Evolutionary conservation across 1,140 invertebrate genomes (phyloP), one percentile per base, ranked within the genome.

Genomic region (Pseudomyrmex gracilis): DNA sequence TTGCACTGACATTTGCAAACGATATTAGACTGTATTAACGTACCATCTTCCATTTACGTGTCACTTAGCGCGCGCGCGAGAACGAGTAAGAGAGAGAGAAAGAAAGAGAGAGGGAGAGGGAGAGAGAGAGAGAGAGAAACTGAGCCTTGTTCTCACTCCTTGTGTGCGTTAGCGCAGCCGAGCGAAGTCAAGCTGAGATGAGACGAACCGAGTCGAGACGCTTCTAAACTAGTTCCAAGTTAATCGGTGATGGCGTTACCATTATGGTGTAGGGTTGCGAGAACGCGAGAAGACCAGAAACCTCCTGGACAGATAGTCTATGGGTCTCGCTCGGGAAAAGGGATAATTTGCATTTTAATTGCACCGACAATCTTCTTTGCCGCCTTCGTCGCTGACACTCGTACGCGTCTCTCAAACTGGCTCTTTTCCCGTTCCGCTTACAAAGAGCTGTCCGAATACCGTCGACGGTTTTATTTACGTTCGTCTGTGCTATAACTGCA

Each of bases 341-440:
- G 85, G 91, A 91, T 90, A 90, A 92, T 92, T 92, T 92, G 88
- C 91, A 92, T 92, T 92, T 92, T 92, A 92, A 92, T 92, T 92
- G 91, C 88, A 77, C 85, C 64, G 58, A 45, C 82, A 85, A 86
- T 82, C 86, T 86, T 84, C 76, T n/a, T n/a, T 20, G 1, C 43
- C 63, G 63, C 53, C 57, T 57, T 51, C 55, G n/a, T 58, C 83
- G 66, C 57, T 71, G 51, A 67, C 64, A 51, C 58, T 61, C 53
- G 71, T 57, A 71, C 55, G 20, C 84, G 55, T 58, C 12, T 55
- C 76, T 34, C 5, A 34, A 60, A 49, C 53, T 55, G n/a, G 53
- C 76, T 83, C 73, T 87, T 73, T 34, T 20, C 15, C 87, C 9
- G 2, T n/a, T 34, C 5, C 34, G 10, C 9, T 68, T 20, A n/a